A percentile compares a stretch with the other conserved stretches of the same genome.
Conservation (phyloP, 2,888 invertebrate species). For the Ligdia adustata region DNA sequence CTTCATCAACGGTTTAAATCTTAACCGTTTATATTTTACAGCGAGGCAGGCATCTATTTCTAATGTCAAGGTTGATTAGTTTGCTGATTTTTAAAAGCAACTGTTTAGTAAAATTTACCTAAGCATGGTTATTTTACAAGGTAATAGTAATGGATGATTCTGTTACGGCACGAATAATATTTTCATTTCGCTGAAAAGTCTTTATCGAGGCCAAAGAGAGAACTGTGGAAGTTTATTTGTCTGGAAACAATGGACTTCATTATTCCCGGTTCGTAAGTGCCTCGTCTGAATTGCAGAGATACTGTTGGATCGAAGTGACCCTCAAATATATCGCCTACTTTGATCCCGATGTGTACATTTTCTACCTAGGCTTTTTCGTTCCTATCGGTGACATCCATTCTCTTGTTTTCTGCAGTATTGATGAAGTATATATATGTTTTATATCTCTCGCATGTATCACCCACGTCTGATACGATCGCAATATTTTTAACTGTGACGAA, state of each 20-base stretch:
- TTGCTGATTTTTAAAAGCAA: slow-evolving; percentile 20
- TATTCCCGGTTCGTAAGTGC: slow-evolving; percentile 41
- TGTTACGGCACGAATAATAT: slow-evolving; percentile 18
- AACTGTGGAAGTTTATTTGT: slow-evolving; percentile 40
- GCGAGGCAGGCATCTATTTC: slow-evolving; percentile 1
- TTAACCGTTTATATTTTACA: slow-evolving; percentile 7
- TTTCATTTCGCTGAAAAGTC: slow-evolving; percentile 35
- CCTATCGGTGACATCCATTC: neutral
- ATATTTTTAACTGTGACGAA: slow-evolving; percentile 25
- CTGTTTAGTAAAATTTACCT: slow-evolving; percentile 14
- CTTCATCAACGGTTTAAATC: no score
- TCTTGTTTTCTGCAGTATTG: slow-evolving; percentile 1
- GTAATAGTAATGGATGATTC: slow-evolving; percentile 12
- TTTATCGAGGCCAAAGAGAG: slow-evolving; percentile 39
- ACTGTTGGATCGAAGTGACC: slow-evolving; percentile 25
- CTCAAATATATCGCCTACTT: slow-evolving; percentile 37
- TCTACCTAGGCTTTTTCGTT: slow-evolving; percentile 11
- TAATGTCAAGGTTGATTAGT: slow-evolving; percentile 24
- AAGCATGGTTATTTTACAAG: slow-evolving; percentile 14
- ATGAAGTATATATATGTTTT: slow-evolving; percentile 8
- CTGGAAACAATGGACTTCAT: slow-evolving; percentile 46
- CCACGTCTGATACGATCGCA: slow-evolving; percentile 26
- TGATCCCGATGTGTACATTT: slow-evolving; percentile 6
- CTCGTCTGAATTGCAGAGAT: slow-evolving; percentile 28
- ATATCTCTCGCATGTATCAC: slow-evolving; percentile 13